Evolutionary conservation across 1,140 invertebrate genomes (phyloP).

Genomic region (Zaprionus inermis): DNA sequence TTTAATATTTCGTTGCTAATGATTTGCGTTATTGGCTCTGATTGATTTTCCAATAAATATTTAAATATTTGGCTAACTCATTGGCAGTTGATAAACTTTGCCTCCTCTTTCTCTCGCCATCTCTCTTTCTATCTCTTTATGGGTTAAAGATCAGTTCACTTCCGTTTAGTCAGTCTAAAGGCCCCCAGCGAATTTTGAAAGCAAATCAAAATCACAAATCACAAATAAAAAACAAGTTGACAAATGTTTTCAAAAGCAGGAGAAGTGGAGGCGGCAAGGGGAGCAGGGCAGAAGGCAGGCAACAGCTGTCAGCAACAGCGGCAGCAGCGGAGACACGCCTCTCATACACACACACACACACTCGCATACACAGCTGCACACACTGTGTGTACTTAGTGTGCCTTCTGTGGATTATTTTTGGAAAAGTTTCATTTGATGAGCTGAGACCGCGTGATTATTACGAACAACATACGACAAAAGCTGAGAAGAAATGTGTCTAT

Average conservation of each 20-base stretch:
- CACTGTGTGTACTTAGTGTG: slow-evolving; percentile 18
- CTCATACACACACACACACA: slow-evolving; percentile 9
- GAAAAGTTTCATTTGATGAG: slow-evolving; percentile 56
- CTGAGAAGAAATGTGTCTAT: slow-evolving; percentile 14
- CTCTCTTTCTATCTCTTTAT: no score
- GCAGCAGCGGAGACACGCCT: slow-evolving; percentile 30
- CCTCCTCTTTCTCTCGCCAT: not conserved
- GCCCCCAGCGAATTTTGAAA: slow-evolving; percentile 31
- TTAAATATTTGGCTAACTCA: slow-evolving; percentile 29
- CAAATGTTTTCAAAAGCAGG: slow-evolving; percentile 23
- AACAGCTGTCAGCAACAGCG: slow-evolving; percentile 36
- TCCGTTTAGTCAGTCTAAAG: not conserved
- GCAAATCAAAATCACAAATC: slow-evolving; percentile 34
- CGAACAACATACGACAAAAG: slow-evolving; percentile 35
- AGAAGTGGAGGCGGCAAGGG: no score
- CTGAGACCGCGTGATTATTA: slow-evolving; percentile 62
- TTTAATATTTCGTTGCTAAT: slow-evolving; percentile 1
- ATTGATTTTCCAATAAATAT: slow-evolving; percentile 8
- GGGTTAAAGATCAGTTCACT: slow-evolving; percentile 9
- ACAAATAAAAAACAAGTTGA: slow-evolving; percentile 46
- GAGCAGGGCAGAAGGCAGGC: not conserved
- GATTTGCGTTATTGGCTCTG: slow-evolving; percentile 1
- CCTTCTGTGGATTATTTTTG: slow-evolving; percentile 61
- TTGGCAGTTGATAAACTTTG: not conserved
- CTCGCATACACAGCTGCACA: not conserved